A percentile compares a stretch with the other conserved stretches of the same genome.
phyloP scores from a whole-genome alignment of 1,140 invertebrate species.

The Drosophila bifasciata region DNA sequence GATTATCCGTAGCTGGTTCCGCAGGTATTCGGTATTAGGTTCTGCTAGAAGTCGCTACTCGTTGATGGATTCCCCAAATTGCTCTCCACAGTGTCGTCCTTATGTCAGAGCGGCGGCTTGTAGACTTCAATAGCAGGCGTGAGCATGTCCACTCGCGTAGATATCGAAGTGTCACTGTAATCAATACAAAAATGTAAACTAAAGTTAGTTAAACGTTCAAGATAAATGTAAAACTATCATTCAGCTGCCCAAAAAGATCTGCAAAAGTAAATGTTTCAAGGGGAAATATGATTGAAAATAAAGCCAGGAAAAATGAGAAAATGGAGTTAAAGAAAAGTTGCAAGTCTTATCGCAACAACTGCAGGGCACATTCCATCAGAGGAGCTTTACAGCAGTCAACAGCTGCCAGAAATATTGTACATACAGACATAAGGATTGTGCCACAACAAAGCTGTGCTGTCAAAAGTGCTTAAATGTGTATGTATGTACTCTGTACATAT shows the following conservation, averaged over 20 bases:
- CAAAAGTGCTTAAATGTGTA: too few species aligned
- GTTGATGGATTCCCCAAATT: conserved; percentile 85
- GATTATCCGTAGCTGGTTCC: conserved; percentile 83
- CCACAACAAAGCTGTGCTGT: too few species aligned
- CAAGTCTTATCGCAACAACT: conserved; percentile 33
- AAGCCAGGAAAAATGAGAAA: conserved; percentile 1
- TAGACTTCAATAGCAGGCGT: conserved; percentile 86
- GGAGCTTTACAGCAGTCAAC: background rate
- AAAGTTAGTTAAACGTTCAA: background rate
- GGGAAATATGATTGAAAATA: conserved; percentile 36
- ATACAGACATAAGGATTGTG: too few species aligned
- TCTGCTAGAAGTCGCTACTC: conserved; percentile 84
- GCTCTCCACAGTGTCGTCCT: conserved; percentile 87
- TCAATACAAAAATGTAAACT: conserved; percentile 9
- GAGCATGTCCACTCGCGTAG: conserved; percentile 87
- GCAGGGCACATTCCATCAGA: conserved; percentile 19
- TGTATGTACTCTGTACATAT: too few species aligned
- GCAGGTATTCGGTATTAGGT: conserved; percentile 69
- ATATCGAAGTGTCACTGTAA: conserved; percentile 87
- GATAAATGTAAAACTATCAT: too few species aligned
- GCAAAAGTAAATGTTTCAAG: background rate
- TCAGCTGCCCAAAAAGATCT: too few species aligned
- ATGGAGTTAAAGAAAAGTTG: conserved; percentile 8
- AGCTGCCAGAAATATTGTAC: conserved; percentile 7
- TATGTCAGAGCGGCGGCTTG: conserved; percentile 87